phyloP scores from a whole-genome alignment of 2,113 vertebrate species.

The Actenoides hombroni region DNA sequence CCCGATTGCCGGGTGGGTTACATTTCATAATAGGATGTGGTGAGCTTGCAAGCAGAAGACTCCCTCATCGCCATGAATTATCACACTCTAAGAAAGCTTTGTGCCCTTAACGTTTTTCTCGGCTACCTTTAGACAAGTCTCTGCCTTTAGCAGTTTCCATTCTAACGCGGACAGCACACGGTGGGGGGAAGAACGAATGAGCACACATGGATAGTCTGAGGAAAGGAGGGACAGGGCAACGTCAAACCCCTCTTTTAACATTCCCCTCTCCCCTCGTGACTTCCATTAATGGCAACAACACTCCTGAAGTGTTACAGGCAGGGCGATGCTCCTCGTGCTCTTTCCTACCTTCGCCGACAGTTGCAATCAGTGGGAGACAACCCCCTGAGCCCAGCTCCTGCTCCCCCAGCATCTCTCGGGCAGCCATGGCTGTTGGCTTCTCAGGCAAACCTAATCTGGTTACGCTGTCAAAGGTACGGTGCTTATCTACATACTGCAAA shows the following conservation, averaged over 20 bases:
- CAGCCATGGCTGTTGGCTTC: neutral
- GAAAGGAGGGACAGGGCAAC: neutral
- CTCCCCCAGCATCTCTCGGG: neutral
- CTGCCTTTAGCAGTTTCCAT: neutral
- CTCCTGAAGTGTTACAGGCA: neutral
- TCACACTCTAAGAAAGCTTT: conserved; percentile 64
- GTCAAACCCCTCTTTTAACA: neutral
- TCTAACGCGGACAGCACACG: neutral
- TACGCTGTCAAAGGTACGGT: conserved; percentile 49
- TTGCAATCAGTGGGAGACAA: neutral
- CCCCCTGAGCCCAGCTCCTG: neutral
- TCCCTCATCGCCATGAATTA: conserved; percentile 75
- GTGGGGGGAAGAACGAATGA: neutral
- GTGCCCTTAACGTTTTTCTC: conserved; percentile 45
- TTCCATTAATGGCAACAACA: neutral
- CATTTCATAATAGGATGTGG: neutral
- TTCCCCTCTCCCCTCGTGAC: neutral
- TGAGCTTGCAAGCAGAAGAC: too few relatives aligned
- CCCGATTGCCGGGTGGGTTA: neutral
- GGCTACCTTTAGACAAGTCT: conserved; percentile 4
- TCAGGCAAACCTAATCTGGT: conserved; percentile 17
- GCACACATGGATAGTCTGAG: too few relatives aligned
- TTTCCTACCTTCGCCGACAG: neutral
- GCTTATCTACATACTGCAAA: conserved; percentile 21
- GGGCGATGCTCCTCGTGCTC: fast-evolving